Base-by-base conservation (phyloP, 2,113 vertebrate genomes). In the Osmerus eperlanus region DNA sequence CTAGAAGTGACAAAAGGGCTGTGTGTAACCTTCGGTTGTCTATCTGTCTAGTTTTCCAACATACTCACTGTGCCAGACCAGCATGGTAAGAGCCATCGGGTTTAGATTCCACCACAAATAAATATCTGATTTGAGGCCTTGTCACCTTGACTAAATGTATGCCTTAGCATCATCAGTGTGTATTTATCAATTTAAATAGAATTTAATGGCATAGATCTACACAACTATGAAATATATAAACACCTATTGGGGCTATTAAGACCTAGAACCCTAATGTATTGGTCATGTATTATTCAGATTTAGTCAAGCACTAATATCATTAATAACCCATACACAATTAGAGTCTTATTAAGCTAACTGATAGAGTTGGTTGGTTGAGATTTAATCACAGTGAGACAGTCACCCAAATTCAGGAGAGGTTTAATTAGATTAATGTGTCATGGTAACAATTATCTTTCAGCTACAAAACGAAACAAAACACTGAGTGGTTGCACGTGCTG, bases 341-440 rank as follows among this genome's bases (percentile, higher is more conserved):
- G 21, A 61, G 59, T 61, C 21, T 14, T 15, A 28, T 61, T 61
- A 25, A 5, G 19, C 59, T 25, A 61, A 61, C 21, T 28, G 59
- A 21, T 21, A 59, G 56, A 59, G 21, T 47, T 12, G 41, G 55
- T 58, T 58, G 55, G 21, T 11, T 11, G 56, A 19, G n/a, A 9
- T 21, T 21, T 23, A 55, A 69, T 58, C 52, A 69, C 67, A 36
- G 53, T 55, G 16, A 55, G 67, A 32, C 54, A 69, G 56, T 59
- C 18, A 21, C 55, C 19, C 13, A 36, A 60, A 59, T 15, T 3
- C 13, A 14, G 56, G 5, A 8, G 2, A 21, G 56, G 19, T 5
- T 25, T 25, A 3, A 61, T 28, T 23, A 25, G 25, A 61, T 28
- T 14, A 19, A 60, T 23, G 59, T 61, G 41, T 47, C 41, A 47